These are phyloP conservation scores for Scomber colias DNA, from an alignment of 2,113 vertebrate genomes.

Conservation along the genomic window DNA sequence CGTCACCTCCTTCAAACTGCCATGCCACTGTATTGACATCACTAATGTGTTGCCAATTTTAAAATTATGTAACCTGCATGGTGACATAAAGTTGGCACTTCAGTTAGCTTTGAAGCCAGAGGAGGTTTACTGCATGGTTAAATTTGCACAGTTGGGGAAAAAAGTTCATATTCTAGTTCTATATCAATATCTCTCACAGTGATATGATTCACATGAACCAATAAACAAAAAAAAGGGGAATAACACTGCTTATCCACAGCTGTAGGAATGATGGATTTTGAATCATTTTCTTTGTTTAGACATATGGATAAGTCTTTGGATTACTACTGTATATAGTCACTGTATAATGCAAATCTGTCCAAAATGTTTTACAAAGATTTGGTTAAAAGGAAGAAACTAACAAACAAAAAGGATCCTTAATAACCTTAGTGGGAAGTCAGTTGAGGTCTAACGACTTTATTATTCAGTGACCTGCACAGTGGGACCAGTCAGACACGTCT, in stretches of 20 bases:
- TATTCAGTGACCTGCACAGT: neutral
- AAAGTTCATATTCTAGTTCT: no score
- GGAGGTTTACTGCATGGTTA: neutral
- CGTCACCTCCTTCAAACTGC: neutral
- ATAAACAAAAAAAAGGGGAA: no score
- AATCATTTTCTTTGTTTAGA: no score
- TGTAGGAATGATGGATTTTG: no score
- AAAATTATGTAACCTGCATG: neutral
- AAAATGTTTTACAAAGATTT: neutral
- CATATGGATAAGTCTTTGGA: no score
- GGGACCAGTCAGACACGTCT: constrained; percentile 62
- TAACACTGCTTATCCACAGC: no score
- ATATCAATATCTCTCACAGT: neutral
- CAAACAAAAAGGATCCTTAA: neutral
- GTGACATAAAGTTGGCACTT: neutral
- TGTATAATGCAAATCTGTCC: neutral
- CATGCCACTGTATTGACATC: neutral
- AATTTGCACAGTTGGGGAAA: neutral
- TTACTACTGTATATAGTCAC: neutral
- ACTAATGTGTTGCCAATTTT: neutral
- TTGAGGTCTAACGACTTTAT: neutral
- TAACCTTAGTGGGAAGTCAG: neutral
- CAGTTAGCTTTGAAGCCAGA: neutral
- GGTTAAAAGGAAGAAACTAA: neutral
- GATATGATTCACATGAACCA: no score